phyloP scores from a whole-genome alignment of 2,888 invertebrate genomes.

The Hemistola chrysoprasaria region DNA sequence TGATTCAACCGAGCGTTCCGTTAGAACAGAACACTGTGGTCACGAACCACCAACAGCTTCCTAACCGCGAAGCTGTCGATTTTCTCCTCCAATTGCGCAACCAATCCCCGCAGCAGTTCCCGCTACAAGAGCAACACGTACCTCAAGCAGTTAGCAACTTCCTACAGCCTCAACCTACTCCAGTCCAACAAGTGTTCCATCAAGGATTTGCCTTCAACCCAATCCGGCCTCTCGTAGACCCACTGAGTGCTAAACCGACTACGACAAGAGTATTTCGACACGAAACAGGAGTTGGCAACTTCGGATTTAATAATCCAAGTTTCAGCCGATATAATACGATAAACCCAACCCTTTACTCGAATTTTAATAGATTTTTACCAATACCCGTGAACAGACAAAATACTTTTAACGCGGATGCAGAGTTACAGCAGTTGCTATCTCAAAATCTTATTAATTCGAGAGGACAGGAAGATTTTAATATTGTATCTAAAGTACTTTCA shows the following conservation, averaged over 20 bases:
- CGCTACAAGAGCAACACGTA: slow-evolving; percentile 73
- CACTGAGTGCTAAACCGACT: slow-evolving; percentile 57
- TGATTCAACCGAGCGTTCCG: slow-evolving; percentile 76
- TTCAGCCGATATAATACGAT: slow-evolving; percentile 65
- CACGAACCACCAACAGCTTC: slow-evolving; percentile 80
- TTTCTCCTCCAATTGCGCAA: slow-evolving; percentile 72
- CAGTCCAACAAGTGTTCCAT: slow-evolving; percentile 50
- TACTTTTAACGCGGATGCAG: slow-evolving; percentile 69
- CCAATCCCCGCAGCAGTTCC: slow-evolving; percentile 70
- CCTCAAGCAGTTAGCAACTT: slow-evolving; percentile 68
- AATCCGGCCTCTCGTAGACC: slow-evolving; percentile 49
- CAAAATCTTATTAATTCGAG: slow-evolving; percentile 85
- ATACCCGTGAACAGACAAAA: slow-evolving; percentile 59
- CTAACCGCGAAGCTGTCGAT: slow-evolving; percentile 81
- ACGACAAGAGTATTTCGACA: slow-evolving; percentile 77
- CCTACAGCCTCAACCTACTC: slow-evolving; percentile 64
- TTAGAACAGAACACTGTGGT: slow-evolving; percentile 55
- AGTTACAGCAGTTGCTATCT: slow-evolving; percentile 84
- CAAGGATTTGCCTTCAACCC: slow-evolving; percentile 61
- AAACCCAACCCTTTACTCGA: slow-evolving; percentile 50
- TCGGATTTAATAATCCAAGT: slow-evolving; percentile 78
- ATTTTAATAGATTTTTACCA: slow-evolving; percentile 50
- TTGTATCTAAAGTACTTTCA: slow-evolving; percentile 91
- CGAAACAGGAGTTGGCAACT: slow-evolving; percentile 84
- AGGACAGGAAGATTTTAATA: slow-evolving; percentile 88